Evolutionary conservation across 2,113 vertebrate genomes (phyloP).

Genomic region (Drymodes brunneopygia): DNA sequence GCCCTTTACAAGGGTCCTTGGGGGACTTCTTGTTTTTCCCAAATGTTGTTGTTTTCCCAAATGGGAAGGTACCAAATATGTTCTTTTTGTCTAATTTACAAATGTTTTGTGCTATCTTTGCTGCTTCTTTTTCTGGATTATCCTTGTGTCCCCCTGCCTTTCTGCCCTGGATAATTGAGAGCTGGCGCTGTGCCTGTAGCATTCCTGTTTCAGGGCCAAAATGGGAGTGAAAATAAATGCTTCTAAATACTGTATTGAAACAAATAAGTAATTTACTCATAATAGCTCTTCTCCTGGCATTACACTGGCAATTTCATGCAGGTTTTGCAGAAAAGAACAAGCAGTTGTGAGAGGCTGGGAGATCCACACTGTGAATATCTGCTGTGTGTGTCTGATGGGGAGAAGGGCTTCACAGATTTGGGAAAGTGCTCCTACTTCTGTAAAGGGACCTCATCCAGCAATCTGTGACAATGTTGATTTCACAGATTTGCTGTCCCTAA

Average conservation of each 20-base stretch:
- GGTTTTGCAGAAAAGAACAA: background rate
- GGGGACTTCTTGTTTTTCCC: background rate
- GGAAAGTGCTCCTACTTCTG: background rate
- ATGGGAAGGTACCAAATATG: background rate
- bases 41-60: background rate
- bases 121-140: conserved; percentile 9
- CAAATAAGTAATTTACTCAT: conserved; percentile 16
- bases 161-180: conserved; percentile 15
- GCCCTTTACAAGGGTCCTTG: background rate
- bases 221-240: conserved; percentile 34
- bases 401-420: background rate
- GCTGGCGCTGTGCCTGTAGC: background rate
- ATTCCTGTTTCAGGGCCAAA: conserved; percentile 12
- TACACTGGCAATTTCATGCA: background rate
- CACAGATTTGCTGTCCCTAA: background rate
- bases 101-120: background rate
- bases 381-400: fast-evolving
- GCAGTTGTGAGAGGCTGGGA: background rate
- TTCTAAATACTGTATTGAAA: conserved; percentile 9
- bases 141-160: background rate
- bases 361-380: background rate
- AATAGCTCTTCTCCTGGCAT: background rate
- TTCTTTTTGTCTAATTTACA: background rate
- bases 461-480: background rate
- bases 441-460: background rate